Conservation (phyloP, 2,888 invertebrate species). For the Slavum lentiscoides region DNA sequence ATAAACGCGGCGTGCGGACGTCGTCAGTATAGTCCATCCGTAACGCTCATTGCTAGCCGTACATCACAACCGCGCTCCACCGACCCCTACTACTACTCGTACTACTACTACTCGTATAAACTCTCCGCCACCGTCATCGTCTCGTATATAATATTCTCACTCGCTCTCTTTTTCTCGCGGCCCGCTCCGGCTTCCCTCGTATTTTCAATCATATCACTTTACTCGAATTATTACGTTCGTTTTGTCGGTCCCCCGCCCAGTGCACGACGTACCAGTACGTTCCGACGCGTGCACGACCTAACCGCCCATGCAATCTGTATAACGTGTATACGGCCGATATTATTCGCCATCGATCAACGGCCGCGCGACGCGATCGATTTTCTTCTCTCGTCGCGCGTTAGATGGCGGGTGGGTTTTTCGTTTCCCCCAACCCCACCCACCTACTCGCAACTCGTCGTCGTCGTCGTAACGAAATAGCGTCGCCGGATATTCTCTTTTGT, state of each 20-base stretch:
- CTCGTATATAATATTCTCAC: neutral
- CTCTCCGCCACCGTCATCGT: neutral
- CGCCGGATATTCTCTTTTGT: slow-evolving; percentile 33
- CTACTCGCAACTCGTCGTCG: neutral
- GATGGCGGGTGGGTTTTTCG: neutral
- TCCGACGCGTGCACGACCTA: too few species aligned
- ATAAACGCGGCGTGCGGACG: slow-evolving; percentile 47
- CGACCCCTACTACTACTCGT: neutral
- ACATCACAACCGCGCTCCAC: slow-evolving; percentile 32
- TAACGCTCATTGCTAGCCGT: slow-evolving; percentile 50
- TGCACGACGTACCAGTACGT: neutral
- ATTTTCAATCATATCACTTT: slow-evolving; percentile 51
- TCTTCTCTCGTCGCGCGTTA: neutral
- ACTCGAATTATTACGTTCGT: slow-evolving; percentile 47
- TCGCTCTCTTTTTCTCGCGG: neutral
- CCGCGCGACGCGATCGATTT: slow-evolving; percentile 26
- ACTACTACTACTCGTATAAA: neutral
- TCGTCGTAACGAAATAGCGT: slow-evolving; percentile 23
- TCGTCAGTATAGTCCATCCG: slow-evolving; percentile 47
- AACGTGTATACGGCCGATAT: neutral
- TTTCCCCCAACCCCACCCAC: too few species aligned
- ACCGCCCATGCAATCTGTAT: too few species aligned
- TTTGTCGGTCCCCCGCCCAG: slow-evolving; percentile 31
- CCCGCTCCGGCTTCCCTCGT: too few species aligned
- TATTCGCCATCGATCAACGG: slow-evolving; percentile 41